Percentiles rank a stretch among this genome's conserved stretches.
Evolutionary conservation across 2,113 vertebrate species (phyloP).

Genomic region (Dipodomys stephensi): DNA sequence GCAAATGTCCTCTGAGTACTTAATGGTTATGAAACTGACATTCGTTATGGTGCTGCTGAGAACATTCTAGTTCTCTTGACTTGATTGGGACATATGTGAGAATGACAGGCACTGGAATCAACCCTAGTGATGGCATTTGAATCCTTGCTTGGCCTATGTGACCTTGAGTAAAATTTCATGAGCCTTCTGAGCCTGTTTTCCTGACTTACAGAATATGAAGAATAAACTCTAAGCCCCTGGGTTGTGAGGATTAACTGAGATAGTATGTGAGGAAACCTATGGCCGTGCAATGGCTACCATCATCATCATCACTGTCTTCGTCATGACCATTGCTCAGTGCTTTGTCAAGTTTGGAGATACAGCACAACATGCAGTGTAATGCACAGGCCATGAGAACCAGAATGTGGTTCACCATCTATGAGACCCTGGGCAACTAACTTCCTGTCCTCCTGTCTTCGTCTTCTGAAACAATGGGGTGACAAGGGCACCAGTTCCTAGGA

Average conservation of each 20-base stretch:
- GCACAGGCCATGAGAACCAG: neutral
- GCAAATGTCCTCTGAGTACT: neutral
- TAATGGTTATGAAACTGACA: neutral
- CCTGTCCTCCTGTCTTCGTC: neutral
- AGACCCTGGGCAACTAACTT: neutral
- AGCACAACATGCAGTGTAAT: neutral
- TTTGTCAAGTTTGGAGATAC: neutral
- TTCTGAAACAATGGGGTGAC: conserved; percentile 13
- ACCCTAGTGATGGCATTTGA: neutral
- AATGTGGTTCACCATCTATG: neutral
- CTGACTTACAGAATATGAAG: neutral
- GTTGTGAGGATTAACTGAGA: conserved; percentile 38
- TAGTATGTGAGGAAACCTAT: neutral
- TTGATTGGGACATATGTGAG: neutral
- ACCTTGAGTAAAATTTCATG: neutral
- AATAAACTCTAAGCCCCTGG: conserved; percentile 19
- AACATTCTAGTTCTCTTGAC: neutral
- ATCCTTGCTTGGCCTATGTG: neutral
- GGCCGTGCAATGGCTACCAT: neutral
- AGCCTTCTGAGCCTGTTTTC: conserved; percentile 37
- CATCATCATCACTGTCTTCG: neutral
- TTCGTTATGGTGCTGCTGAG: neutral
- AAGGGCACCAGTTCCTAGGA: neutral
- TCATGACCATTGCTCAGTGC: neutral
- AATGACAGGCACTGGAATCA: neutral